phyloP scores from a whole-genome alignment of 2,113 vertebrate species.

The Nematolebias whitei region DNA sequence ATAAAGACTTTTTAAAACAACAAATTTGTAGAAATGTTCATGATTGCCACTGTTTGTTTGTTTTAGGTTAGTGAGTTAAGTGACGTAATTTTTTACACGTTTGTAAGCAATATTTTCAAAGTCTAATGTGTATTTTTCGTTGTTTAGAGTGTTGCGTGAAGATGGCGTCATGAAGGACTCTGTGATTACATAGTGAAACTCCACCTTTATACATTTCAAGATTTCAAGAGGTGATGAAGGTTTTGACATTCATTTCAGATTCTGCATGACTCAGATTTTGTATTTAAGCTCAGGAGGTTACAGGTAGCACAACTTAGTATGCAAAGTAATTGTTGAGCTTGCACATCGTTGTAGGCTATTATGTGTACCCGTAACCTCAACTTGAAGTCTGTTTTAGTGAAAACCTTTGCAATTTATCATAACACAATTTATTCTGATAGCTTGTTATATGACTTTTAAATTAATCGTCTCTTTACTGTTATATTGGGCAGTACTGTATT shows the following conservation, averaged over 20 bases:
- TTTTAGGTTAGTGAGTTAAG: too few species aligned
- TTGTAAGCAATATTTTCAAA: neutral
- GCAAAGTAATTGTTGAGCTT: neutral
- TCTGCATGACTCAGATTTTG: conserved; percentile 7
- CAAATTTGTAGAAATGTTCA: too few species aligned
- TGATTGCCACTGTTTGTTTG: too few species aligned
- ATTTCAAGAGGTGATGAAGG: conserved; percentile 60
- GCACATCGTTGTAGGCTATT: conserved; percentile 9
- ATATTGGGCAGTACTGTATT: too few species aligned
- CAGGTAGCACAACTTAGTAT: neutral
- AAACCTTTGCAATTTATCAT: neutral
- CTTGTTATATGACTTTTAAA: too few species aligned
- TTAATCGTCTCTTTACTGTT: neutral
- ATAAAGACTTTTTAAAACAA: too few species aligned
- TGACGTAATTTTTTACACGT: neutral
- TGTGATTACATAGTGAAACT: conserved; percentile 64
- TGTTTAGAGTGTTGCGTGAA: conserved; percentile 62
- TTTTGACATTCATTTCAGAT: conserved; percentile 5
- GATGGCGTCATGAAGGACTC: conserved; percentile 71
- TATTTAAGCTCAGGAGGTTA: neutral
- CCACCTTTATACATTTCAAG: conserved; percentile 55
- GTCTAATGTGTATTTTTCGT: conserved; percentile 15
- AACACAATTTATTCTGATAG: too few species aligned
- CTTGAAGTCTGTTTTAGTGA: neutral
- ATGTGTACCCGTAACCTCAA: neutral